Evolutionary conservation across 2,888 invertebrate species (phyloP).

Genomic region (Ennomos fuscantarius): DNA sequence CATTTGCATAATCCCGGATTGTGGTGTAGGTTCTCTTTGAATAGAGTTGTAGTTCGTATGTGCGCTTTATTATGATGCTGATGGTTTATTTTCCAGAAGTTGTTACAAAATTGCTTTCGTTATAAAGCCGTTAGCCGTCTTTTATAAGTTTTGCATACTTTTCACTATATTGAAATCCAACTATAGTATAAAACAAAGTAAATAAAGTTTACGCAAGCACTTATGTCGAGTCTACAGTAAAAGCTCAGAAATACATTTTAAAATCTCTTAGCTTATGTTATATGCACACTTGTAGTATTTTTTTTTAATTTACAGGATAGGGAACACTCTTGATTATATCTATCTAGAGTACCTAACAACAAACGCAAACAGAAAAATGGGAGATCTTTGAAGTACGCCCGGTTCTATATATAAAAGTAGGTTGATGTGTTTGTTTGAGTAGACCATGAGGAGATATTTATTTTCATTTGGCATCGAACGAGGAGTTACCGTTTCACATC

Average conservation of each 20-base stretch:
- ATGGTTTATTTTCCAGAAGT: constrained; percentile 7
- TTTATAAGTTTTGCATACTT: constrained; percentile 6
- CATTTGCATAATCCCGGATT: constrained; percentile 39
- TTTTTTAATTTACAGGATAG: constrained; percentile 22
- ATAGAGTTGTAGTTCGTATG: constrained; percentile 25
- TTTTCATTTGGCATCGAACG: constrained; percentile 66
- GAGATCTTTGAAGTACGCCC: constrained; percentile 53
- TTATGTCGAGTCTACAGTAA: background rate
- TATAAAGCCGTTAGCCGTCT: background rate
- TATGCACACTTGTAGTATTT: constrained; percentile 13
- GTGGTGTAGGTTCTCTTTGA: constrained; percentile 25
- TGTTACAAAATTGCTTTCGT: constrained; percentile 11
- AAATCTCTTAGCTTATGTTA: no score
- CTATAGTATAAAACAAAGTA: no score
- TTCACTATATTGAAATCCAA: constrained; percentile 1
- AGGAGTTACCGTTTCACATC: constrained; percentile 55
- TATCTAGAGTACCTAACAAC: constrained; percentile 29
- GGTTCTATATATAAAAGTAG: constrained; percentile 66
- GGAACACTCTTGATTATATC: constrained; percentile 26
- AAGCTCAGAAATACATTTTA: constrained; percentile 6
- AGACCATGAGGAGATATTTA: constrained; percentile 71
- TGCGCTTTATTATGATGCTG: constrained; percentile 24
- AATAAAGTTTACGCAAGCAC: no score
- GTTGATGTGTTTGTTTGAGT: constrained; percentile 66
- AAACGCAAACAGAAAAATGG: constrained; percentile 47